phyloP scores from a whole-genome alignment of 2,797 vertebrate species.

The Phaenicophaeus curvirostris region DNA sequence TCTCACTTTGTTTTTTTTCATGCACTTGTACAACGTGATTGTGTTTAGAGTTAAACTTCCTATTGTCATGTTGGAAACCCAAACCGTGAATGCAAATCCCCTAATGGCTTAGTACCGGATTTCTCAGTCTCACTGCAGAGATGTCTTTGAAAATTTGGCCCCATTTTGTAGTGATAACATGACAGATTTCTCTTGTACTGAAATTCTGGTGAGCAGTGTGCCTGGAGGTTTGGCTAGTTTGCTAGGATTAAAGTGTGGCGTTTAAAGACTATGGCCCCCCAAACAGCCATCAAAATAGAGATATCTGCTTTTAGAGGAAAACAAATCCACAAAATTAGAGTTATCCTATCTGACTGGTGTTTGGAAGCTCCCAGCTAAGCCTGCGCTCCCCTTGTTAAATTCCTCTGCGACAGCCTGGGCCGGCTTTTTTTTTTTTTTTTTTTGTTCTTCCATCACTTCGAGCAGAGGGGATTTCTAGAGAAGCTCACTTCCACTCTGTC shows the following conservation, averaged over 20 bases:
- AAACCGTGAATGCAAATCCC: constrained; percentile 19
- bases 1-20: constrained; percentile 3
- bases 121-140: not conserved
- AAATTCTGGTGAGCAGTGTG: constrained; percentile 17
- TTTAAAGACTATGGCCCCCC: not conserved
- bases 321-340: not conserved
- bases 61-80: constrained; percentile 33
- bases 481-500: not conserved
- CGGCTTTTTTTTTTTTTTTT: not conserved
- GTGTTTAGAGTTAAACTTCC: constrained; percentile 37
- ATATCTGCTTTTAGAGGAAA: not conserved
- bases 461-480: not conserved
- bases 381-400: not conserved
- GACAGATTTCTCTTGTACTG: constrained; percentile 11
- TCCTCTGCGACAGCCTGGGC: not conserved
- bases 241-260: not conserved
- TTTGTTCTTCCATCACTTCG: not conserved
- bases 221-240: constrained; percentile 35
- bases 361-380: not conserved
- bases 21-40: not conserved
- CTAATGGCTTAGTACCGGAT: not conserved
- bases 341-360: not conserved
- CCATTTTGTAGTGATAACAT: not conserved
- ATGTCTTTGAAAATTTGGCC: constrained; percentile 42
- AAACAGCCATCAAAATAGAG: not conserved